phyloP scores from a whole-genome alignment of 2,888 invertebrate species.

The Mechanitis messenoides region DNA sequence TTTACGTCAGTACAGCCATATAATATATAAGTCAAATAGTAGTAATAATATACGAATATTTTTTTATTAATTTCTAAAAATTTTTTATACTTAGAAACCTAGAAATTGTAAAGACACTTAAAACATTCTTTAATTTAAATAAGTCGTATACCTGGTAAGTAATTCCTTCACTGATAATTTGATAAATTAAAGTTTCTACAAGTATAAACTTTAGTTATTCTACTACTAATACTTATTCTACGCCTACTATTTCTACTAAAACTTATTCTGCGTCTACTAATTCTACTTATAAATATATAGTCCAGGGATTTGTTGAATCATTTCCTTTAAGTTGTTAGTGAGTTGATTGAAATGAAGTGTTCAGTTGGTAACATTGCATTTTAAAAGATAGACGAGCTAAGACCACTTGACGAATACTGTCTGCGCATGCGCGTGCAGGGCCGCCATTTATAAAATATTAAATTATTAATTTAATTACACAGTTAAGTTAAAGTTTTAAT shows the following conservation, averaged over 20 bases:
- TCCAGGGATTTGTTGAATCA: background rate
- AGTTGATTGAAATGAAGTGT: slow-evolving; percentile 32
- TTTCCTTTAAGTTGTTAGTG: slow-evolving; percentile 6
- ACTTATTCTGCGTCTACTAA: too few species aligned
- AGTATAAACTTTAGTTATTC: background rate
- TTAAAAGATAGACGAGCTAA: slow-evolving; percentile 39
- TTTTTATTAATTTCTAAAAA: too few species aligned
- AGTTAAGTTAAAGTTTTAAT: slow-evolving; percentile 26
- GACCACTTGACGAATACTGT: slow-evolving; percentile 36
- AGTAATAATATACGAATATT: too few species aligned
- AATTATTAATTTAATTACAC: slow-evolving; percentile 30
- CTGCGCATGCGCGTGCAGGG: slow-evolving; percentile 46
- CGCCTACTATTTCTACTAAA: too few species aligned
- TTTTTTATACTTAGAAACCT: too few species aligned
- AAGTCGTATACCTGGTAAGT: too few species aligned
- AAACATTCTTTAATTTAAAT: too few species aligned
- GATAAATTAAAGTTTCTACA: background rate
- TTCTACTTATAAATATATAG: background rate
- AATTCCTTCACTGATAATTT: background rate
- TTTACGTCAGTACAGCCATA: too few species aligned
- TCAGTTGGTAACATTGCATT: slow-evolving; percentile 38
- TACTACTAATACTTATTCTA: too few species aligned
- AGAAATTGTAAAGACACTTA: too few species aligned
- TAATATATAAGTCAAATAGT: too few species aligned
- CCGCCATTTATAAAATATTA: slow-evolving; percentile 32